Conservation (phyloP, 2,797 vertebrate species). For the Neosilurus mollespiculum region DNA sequence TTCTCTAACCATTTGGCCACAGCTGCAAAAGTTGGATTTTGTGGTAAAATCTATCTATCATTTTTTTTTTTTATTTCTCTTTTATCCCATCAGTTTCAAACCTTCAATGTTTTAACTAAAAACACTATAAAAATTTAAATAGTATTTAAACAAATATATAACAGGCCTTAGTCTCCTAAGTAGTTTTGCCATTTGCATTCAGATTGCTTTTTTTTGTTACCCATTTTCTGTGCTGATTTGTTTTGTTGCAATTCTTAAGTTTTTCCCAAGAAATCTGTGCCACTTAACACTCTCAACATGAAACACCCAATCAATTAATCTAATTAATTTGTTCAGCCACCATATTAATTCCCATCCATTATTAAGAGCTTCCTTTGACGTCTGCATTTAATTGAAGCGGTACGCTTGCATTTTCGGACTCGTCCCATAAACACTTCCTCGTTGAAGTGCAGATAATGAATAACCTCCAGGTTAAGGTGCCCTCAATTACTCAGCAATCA, state of each 20-base stretch:
- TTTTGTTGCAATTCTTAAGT: not conserved
- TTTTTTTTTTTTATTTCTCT: too few species aligned
- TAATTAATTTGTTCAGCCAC: slow-evolving; percentile 38
- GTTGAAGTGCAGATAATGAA: slow-evolving; percentile 62
- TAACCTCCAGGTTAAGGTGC: slow-evolving; percentile 72
- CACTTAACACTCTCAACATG: slow-evolving; percentile 30
- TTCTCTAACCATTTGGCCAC: too few species aligned
- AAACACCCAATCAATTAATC: slow-evolving; percentile 36
- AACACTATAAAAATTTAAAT: not conserved
- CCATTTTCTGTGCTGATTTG: not conserved
- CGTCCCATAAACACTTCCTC: slow-evolving; percentile 51
- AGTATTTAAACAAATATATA: not conserved
- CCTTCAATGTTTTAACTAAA: not conserved
- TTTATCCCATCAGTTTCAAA: not conserved
- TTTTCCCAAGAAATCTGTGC: slow-evolving; percentile 12
- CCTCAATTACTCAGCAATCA: slow-evolving; percentile 73
- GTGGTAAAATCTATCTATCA: too few species aligned
- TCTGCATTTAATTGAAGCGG: slow-evolving; percentile 22
- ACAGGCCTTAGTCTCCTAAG: not conserved
- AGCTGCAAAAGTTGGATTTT: too few species aligned
- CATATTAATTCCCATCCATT: slow-evolving; percentile 46
- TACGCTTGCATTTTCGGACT: slow-evolving; percentile 27
- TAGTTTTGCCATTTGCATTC: not conserved
- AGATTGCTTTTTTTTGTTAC: not conserved
- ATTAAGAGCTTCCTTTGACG: slow-evolving; percentile 44